Evolutionary conservation across 2,797 vertebrate species (phyloP).

Genomic region (Enteromius anoplus): DNA sequence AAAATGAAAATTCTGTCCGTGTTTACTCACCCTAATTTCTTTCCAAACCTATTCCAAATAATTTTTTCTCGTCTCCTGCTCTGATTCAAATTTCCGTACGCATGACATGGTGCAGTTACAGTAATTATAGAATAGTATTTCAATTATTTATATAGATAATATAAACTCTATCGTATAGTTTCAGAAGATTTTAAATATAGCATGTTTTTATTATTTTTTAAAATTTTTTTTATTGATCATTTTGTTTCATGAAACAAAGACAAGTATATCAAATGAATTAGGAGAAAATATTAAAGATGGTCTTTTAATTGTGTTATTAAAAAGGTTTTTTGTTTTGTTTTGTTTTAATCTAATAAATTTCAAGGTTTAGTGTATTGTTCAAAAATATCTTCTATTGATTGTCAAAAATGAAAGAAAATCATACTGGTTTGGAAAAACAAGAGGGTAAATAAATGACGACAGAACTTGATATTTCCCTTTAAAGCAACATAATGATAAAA

Average conservation of each 20-base stretch:
- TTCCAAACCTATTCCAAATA: not conserved
- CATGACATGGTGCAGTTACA: not conserved
- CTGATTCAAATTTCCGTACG: not conserved
- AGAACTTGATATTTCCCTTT: not conserved
- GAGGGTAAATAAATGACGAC: not conserved
- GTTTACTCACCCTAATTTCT: constrained; percentile 19
- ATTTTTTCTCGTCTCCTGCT: not conserved
- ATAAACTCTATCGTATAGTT: not conserved
- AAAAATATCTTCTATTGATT: not conserved
- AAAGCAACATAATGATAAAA: not conserved
- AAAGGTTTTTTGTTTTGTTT: too few relatives aligned
- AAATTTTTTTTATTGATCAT: not conserved
- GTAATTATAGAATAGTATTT: not conserved
- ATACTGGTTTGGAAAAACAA: not conserved
- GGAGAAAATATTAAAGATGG: too few relatives aligned
- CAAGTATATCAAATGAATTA: too few relatives aligned
- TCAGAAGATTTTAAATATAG: not conserved
- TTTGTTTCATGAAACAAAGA: not conserved
- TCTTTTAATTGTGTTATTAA: too few relatives aligned
- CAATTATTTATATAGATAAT: not conserved
- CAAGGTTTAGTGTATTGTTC: too few relatives aligned
- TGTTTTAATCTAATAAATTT: too few relatives aligned
- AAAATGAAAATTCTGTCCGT: constrained; percentile 9
- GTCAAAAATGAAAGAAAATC: not conserved
- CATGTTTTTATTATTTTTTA: not conserved